Percentiles rank a stretch among this genome's conserved stretches.
phyloP scores from a whole-genome alignment of 2,797 vertebrate genomes.

The Podargus strigoides region DNA sequence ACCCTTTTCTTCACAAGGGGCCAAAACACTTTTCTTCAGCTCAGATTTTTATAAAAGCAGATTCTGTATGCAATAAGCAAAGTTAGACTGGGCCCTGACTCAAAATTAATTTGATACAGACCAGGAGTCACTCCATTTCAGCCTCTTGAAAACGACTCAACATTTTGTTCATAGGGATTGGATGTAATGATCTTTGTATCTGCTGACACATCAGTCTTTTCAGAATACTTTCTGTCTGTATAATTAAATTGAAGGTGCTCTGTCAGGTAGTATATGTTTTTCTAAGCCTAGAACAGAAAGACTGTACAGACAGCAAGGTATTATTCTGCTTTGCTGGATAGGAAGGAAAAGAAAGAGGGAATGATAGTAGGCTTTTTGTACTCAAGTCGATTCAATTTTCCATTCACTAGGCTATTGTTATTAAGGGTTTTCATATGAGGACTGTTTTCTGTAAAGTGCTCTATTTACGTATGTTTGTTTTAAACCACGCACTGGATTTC shows the following conservation, averaged over 20 bases:
- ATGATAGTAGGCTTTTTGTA: background rate
- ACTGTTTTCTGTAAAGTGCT: background rate
- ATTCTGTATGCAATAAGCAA: background rate
- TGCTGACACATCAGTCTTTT: constrained; percentile 54
- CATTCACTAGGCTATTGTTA: background rate
- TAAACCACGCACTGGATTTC: background rate
- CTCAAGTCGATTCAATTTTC: background rate
- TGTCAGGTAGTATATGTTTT: constrained; percentile 31
- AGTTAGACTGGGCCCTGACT: background rate
- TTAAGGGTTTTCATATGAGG: background rate
- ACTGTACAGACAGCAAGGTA: background rate
- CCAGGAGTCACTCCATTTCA: constrained; percentile 8
- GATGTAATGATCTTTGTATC: constrained; percentile 50
- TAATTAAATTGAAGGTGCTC: constrained; percentile 64
- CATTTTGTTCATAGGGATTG: constrained; percentile 36
- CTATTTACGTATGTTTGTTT: background rate
- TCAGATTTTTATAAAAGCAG: background rate
- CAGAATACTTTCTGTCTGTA: constrained; percentile 40
- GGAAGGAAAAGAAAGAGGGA: background rate
- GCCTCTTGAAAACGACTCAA: constrained; percentile 34
- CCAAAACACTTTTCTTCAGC: background rate
- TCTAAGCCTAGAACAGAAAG: constrained; percentile 2
- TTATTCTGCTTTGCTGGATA: constrained; percentile 53
- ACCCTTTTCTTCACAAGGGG: background rate
- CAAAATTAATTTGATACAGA: constrained; percentile 12